Base-by-base conservation (phyloP, 2,797 vertebrate genomes). In the Linurgus olivaceus region DNA sequence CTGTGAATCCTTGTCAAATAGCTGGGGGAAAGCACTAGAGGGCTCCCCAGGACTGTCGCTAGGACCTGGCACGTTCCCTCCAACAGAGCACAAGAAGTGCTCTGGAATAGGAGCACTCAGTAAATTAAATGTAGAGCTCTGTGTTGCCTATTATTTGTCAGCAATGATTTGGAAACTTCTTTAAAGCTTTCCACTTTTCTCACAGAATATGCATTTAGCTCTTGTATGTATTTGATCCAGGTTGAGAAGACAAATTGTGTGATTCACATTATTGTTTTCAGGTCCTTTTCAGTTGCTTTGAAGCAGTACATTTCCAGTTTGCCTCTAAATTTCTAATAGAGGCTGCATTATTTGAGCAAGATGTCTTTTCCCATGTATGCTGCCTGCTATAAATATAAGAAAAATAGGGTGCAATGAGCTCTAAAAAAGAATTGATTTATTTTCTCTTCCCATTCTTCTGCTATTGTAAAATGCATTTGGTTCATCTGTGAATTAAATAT, bases 221-320 rank as follows among this genome's bases (percentile, higher is more conserved):
- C 52, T 24, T 0, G 0, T 25, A 10, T 31, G 2, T 61, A 25
- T 55, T 57, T 19, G 10, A 62, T 62, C 20, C 0, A 0, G 5
- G 26, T n/a, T 78, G 59, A 62, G 62, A 65, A 50, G 35, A 29
- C 6, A 88, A 71, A 70, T 11, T 20, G 25, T 57, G 26, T 35
- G 25, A 63, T 40, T 74, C 38, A 14, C 6, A 0, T 52, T 57
- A 23, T 50, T 57, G 35, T 65, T 75, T 78, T 61, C 45, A 57
- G 26, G 9, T 92, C 86, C 38, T n/a, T 68, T n/a, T 3, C 6
- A 17, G 28, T 25, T 75, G 24, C 38, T 86, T 67, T 78, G 73
- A 90, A 86, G 29, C 16, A 33, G 17, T 44, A 0, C 47, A 29
- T 77, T 77, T 88, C 12, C 54, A 88, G 4, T 67, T 86, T 62